Evolutionary conservation across 2,888 invertebrate species (phyloP).

Genomic region (Venusia cambrica): DNA sequence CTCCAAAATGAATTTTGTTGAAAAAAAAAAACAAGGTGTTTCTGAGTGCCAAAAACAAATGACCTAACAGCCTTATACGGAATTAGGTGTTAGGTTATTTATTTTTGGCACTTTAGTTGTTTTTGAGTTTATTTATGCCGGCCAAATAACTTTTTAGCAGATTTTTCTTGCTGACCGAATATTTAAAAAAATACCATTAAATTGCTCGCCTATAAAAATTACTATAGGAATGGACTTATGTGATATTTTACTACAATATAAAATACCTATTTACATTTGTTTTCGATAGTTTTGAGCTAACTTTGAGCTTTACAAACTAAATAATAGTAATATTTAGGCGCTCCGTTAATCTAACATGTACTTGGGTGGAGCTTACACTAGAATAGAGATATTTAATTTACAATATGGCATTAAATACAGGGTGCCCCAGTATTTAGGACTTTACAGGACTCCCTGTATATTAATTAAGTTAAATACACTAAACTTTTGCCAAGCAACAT

Average conservation of each 20-base stretch:
- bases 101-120: too few species aligned
- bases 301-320: slow-evolving; percentile 78
- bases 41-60: too few species aligned
- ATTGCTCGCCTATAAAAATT: slow-evolving; percentile 60
- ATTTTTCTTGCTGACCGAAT: too few species aligned
- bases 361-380: slow-evolving; percentile 42
- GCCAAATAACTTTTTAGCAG: too few species aligned
- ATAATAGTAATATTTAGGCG: slow-evolving; percentile 43
- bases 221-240: slow-evolving; percentile 65
- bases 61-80: too few species aligned
- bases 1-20: too few species aligned
- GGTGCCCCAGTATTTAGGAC: not conserved
- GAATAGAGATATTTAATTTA: slow-evolving; percentile 5
- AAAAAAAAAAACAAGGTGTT: too few species aligned
- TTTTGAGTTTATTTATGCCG: too few species aligned
- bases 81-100: too few species aligned
- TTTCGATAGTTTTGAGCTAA: slow-evolving; percentile 77
- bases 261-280: slow-evolving; percentile 43
- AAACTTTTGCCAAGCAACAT: too few species aligned
- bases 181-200: too few species aligned
- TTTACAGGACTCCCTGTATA: not conserved
- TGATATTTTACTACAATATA: slow-evolving; percentile 46
- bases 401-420: not conserved
- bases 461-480: not conserved
- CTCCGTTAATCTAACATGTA: slow-evolving; percentile 50